Conservation (phyloP, 2,888 invertebrate genomes). For the Miltochrista miniata region DNA sequence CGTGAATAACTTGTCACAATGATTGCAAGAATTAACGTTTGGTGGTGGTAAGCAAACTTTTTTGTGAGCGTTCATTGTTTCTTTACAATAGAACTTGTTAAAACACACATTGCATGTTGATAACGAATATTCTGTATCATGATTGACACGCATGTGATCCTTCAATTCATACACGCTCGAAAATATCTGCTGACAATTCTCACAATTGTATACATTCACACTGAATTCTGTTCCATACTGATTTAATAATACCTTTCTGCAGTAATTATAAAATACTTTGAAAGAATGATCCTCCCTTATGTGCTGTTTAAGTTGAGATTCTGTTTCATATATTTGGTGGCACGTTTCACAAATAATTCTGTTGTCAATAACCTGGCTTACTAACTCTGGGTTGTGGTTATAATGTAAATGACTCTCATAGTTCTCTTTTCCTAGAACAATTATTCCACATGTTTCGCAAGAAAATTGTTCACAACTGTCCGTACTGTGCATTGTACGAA, state of each 20-base stretch:
- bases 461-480: conserved; percentile 36
- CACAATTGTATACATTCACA: conserved; percentile 50
- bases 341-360: conserved; percentile 51
- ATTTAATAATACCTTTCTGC: conserved; percentile 52
- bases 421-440: conserved; percentile 39
- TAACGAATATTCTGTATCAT: conserved; percentile 56
- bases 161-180: conserved; percentile 57
- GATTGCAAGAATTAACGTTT: conserved; percentile 55
- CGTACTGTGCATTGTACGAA: conserved; percentile 44
- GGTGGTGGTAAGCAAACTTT: conserved; percentile 59
- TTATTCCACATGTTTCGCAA: conserved; percentile 42
- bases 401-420: conserved; percentile 41
- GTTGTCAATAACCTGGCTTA: conserved; percentile 7
- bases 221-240: conserved; percentile 26
- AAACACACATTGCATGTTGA: conserved; percentile 71
- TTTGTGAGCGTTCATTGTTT: conserved; percentile 54
- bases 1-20: conserved; percentile 69
- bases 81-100: conserved; percentile 60
- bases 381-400: conserved; percentile 18
- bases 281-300: conserved; percentile 62
- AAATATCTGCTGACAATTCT: conserved; percentile 53
- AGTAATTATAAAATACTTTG: conserved; percentile 62
- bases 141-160: conserved; percentile 58
- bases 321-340: conserved; percentile 46
- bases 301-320: conserved; percentile 54